A percentile compares a stretch with the other conserved stretches of the same genome.
These are phyloP conservation scores for Antheraea mylitta DNA, from an alignment of 1,140 invertebrate species.

Conservation along the genomic window DNA sequence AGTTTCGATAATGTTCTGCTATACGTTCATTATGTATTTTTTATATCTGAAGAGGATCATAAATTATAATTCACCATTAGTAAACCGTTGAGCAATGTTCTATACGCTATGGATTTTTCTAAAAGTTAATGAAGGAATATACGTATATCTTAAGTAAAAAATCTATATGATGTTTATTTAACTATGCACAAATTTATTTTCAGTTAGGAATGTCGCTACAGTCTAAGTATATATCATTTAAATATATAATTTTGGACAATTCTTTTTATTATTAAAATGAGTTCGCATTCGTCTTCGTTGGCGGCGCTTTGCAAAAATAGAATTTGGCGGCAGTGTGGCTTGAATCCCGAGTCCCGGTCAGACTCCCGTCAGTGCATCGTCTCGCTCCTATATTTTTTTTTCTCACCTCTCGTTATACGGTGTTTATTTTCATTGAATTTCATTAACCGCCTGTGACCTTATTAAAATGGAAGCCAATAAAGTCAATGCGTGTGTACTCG, in stretches of 20 bases:
- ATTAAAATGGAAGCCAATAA: slow-evolving; percentile 1
- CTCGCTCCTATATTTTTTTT: slow-evolving; percentile 52
- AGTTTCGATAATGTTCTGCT: slow-evolving; percentile 46
- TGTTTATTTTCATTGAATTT: neutral
- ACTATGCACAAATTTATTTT: neutral
- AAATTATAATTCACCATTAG: slow-evolving; percentile 56
- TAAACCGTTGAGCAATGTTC: slow-evolving; percentile 9
- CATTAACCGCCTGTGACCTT: slow-evolving; percentile 2
- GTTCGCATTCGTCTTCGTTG: slow-evolving; percentile 58
- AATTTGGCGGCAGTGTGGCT: slow-evolving; percentile 68
- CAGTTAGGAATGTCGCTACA: neutral
- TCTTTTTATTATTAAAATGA: slow-evolving; percentile 53
- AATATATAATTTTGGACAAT: slow-evolving; percentile 24
- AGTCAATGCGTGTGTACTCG: neutral
- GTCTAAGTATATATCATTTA: slow-evolving; percentile 13
- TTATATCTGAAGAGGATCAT: slow-evolving; percentile 39
- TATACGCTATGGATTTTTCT: neutral
- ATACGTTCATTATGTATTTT: slow-evolving; percentile 17
- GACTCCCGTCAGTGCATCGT: slow-evolving; percentile 59
- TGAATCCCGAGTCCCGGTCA: slow-evolving; percentile 62
- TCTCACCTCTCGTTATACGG: slow-evolving; percentile 19
- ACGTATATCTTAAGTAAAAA: neutral
- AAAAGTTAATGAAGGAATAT: neutral
- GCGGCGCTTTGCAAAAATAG: slow-evolving; percentile 77
- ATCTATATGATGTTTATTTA: neutral